Evolutionary conservation across 2,888 invertebrate species (phyloP).

Genomic region (Dryomyza anilis): DNA sequence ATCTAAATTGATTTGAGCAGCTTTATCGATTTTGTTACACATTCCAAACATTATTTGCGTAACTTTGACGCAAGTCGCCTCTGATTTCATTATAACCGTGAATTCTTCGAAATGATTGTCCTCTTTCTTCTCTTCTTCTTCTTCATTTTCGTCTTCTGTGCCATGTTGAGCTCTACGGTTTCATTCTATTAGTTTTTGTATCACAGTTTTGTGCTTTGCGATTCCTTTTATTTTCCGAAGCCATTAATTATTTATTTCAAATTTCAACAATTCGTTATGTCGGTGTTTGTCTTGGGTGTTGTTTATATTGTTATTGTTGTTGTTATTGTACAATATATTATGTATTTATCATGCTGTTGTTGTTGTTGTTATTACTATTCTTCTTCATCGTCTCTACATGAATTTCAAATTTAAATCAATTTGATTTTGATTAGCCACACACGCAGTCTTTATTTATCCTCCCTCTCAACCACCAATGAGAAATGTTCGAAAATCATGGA

Average conservation of each 20-base stretch:
- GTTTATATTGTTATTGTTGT: not conserved
- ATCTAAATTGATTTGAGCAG: too few relatives aligned
- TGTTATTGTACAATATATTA: too few relatives aligned
- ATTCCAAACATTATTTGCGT: too few relatives aligned
- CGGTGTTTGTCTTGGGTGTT: not conserved
- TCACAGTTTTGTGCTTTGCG: conserved; percentile 1
- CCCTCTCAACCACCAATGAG: not conserved
- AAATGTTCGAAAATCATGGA: not conserved
- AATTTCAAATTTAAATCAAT: conserved; percentile 2
- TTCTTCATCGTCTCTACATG: conserved; percentile 7
- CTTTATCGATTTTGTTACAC: too few relatives aligned
- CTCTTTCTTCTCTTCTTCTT: not conserved
- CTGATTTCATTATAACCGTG: too few relatives aligned
- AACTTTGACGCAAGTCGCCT: too few relatives aligned
- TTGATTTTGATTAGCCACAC: conserved; percentile 11
- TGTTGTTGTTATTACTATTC: not conserved
- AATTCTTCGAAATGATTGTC: too few relatives aligned
- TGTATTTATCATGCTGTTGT: not conserved
- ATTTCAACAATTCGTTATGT: conserved; percentile 3
- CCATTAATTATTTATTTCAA: conserved; percentile 6
- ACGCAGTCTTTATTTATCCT: not conserved
- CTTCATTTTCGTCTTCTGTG: not conserved
- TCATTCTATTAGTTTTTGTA: not conserved
- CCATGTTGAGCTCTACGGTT: not conserved
- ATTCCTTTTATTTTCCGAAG: not conserved